Conservation (phyloP, 2,797 vertebrate genomes). For the Tolypeutes matacus region DNA sequence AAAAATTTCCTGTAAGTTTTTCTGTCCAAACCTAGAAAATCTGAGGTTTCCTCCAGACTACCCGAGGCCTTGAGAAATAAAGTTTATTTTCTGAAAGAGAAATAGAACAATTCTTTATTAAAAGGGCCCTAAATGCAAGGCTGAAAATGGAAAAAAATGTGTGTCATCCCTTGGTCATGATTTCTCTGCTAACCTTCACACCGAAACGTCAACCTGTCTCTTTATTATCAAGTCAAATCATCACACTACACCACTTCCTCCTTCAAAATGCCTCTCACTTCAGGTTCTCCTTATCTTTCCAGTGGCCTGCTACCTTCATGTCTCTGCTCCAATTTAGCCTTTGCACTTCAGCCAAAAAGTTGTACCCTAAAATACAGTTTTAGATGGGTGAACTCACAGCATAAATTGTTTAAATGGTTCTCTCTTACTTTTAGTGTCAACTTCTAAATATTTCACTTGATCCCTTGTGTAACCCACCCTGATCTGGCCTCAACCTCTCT, state of each 20-base stretch:
- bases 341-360: neutral
- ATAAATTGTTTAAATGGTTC: neutral
- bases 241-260: neutral
- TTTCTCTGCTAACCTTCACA: slow-evolving; percentile 16
- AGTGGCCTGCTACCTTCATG: neutral
- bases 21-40: slow-evolving; percentile 9
- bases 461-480: neutral
- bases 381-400: neutral
- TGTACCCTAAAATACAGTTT: neutral
- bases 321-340: neutral
- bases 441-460: slow-evolving; percentile 17
- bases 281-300: neutral
- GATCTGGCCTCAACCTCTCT: neutral
- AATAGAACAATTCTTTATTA: slow-evolving; percentile 38
- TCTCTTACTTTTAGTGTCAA: neutral
- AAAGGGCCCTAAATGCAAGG: neutral
- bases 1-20: slow-evolving; percentile 5
- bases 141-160: slow-evolving; percentile 27
- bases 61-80: neutral
- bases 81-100: slow-evolving; percentile 47
- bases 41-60: neutral
- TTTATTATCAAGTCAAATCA: neutral
- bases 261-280: neutral
- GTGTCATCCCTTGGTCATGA: neutral
- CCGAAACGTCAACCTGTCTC: slow-evolving; percentile 41